phyloP scores from a whole-genome alignment of 2,113 vertebrate species.

The Zapornia atra region DNA sequence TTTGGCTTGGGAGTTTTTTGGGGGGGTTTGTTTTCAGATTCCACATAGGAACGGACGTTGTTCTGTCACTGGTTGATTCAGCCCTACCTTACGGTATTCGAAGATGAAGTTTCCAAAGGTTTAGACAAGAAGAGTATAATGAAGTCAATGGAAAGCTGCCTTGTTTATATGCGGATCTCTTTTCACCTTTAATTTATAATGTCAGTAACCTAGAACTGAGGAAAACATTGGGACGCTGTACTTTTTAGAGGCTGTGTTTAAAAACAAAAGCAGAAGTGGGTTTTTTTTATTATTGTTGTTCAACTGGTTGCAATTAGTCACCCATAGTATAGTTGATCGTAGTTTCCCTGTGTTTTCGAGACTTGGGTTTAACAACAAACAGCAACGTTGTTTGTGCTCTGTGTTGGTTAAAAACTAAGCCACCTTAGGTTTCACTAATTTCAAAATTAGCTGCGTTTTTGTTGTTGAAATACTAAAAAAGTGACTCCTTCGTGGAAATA shows the following conservation, averaged over 20 bases:
- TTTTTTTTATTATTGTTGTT: constrained; percentile 64
- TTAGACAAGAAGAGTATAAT: constrained; percentile 58
- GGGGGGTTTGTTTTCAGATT: constrained; percentile 32
- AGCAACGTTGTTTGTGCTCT: constrained; percentile 57
- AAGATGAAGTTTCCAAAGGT: constrained; percentile 71
- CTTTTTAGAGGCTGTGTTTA: constrained; percentile 68
- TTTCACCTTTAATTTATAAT: constrained; percentile 76
- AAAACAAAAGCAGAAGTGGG: constrained; percentile 23
- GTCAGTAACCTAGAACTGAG: constrained; percentile 64
- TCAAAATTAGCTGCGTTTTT: constrained; percentile 47
- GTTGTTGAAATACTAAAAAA: constrained; percentile 61
- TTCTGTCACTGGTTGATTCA: constrained; percentile 70
- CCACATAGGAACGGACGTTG: constrained; percentile 50
- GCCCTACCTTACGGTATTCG: constrained; percentile 63
- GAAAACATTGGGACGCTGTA: constrained; percentile 47
- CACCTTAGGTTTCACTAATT: constrained; percentile 60
- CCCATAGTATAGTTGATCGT: constrained; percentile 54
- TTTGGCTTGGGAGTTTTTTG: neutral
- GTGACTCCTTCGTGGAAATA: constrained; percentile 51
- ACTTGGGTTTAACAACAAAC: constrained; percentile 57
- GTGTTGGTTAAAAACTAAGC: constrained; percentile 56
- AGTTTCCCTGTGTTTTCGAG: constrained; percentile 63
- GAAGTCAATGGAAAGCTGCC: constrained; percentile 73
- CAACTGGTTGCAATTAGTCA: constrained; percentile 53
- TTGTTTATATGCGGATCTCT: constrained; percentile 74